phyloP scores from a whole-genome alignment of 2,113 vertebrate genomes.

The Hydrolagus affinis region DNA sequence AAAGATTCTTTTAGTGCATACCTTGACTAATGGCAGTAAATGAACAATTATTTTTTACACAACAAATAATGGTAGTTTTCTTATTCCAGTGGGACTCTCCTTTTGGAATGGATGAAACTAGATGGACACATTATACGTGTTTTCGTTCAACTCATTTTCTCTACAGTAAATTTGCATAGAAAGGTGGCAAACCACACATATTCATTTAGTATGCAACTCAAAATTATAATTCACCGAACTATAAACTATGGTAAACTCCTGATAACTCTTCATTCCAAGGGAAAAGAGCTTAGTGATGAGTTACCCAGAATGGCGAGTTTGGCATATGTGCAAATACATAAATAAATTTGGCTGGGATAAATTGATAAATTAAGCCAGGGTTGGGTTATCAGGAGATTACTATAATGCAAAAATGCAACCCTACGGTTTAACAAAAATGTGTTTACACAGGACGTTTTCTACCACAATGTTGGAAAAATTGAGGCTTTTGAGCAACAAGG shows the following conservation, averaged over 20 bases:
- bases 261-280: no score
- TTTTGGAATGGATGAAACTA: neutral
- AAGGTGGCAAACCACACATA: neutral
- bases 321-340: no score
- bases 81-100: neutral
- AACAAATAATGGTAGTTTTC: conserved; percentile 11
- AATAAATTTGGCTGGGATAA: no score
- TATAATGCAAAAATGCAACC: no score
- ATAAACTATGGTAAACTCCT: neutral
- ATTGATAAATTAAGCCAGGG: no score
- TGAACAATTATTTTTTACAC: neutral
- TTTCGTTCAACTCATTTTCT: neutral
- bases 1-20: conserved; percentile 24
- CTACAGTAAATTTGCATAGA: conserved; percentile 27
- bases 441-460: no score
- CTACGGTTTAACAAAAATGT: no score
- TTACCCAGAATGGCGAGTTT: no score
- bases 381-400: no score
- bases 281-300: no score
- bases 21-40: neutral
- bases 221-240: neutral
- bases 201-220: neutral
- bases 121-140: neutral
- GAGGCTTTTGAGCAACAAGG: no score
- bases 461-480: no score